phyloP scores from a whole-genome alignment of 2,113 vertebrate genomes.

The Talpa occidentalis region DNA sequence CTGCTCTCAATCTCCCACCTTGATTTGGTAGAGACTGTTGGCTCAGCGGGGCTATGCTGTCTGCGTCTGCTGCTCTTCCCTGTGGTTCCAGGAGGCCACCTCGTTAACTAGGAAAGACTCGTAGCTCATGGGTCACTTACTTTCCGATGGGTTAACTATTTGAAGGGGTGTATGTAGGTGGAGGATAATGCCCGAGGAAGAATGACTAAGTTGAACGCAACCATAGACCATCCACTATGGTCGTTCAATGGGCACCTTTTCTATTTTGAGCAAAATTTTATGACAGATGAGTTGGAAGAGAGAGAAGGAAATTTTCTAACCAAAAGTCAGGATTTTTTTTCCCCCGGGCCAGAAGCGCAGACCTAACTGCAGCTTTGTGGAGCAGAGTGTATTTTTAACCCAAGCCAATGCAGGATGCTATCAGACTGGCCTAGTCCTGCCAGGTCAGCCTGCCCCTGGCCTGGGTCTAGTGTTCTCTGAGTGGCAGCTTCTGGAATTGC shows the following conservation, averaged over 20 bases:
- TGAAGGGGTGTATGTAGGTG: too few species aligned
- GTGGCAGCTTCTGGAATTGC: not conserved
- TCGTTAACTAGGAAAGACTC: not conserved
- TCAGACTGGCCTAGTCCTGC: not conserved
- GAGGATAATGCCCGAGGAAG: not conserved
- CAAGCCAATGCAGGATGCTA: not conserved
- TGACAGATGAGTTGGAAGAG: not conserved
- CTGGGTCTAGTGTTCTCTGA: accelerated
- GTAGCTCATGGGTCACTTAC: not conserved
- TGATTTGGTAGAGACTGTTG: not conserved
- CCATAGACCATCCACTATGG: not conserved
- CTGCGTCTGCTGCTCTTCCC: accelerated
- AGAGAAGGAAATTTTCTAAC: not conserved
- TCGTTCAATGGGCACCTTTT: not conserved
- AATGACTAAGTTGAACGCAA: not conserved
- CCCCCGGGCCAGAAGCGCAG: not conserved
- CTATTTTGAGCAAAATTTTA: not conserved
- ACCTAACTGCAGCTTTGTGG: not conserved
- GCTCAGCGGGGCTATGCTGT: too few species aligned
- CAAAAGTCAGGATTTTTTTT: not conserved
- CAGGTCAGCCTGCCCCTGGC: not conserved
- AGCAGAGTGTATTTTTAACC: not conserved
- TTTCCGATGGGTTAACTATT: not conserved
- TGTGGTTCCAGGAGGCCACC: accelerated
- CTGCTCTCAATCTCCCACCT: not conserved